Base-by-base conservation (phyloP, 2,113 vertebrate genomes). In the Smithornis capensis region DNA sequence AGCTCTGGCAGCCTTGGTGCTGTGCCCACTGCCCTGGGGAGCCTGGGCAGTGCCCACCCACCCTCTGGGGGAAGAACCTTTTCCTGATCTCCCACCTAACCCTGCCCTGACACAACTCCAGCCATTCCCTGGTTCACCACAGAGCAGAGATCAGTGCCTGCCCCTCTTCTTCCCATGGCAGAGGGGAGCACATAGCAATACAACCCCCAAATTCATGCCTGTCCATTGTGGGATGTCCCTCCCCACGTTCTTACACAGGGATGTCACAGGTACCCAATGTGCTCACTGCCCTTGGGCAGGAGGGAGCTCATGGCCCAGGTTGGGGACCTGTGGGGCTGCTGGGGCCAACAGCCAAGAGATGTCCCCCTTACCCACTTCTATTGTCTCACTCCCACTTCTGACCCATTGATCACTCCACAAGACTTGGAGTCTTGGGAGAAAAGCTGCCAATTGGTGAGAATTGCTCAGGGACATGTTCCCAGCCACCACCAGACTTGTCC, bases 381-480 rank as follows among this genome's bases (percentile, higher is more conserved):
- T 24, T 1, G 31, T 45, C 28, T 50, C 33, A 2, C 44, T 45
- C 33, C 16, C 64, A 2, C 14, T 57, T 76, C 57, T 59, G 47
- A 59, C 4, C 19, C 67, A 4, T 29, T 0, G 4, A 4, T 44
- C 40, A 6, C 75, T 47, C 52, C 2, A 0, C 81, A 15, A 38
- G 76, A 28, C 12, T n/a, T n/a, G 18, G 49, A 29, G 3, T 4
- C 31, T 9, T 33, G 24, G 57, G 64, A 45, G 19, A 50, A 55
- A 60, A 27, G 40, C n/a, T 56, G 44, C 35, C 12, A 1, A 4
- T 33, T 10, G 40, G 25, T 5, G 5, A 17, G 31, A 42, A n/a
- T 9, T 0, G 4, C 57, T 50, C 14, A 15, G 60, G 70, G 56
- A 49, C 28, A 12, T 0, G 0, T n/a, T 42, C 53, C 23, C 31